A percentile compares a stretch with the other conserved stretches of the same genome.
Evolutionary conservation across 2,888 invertebrate genomes (phyloP).

Genomic region (Gibbula magus): DNA sequence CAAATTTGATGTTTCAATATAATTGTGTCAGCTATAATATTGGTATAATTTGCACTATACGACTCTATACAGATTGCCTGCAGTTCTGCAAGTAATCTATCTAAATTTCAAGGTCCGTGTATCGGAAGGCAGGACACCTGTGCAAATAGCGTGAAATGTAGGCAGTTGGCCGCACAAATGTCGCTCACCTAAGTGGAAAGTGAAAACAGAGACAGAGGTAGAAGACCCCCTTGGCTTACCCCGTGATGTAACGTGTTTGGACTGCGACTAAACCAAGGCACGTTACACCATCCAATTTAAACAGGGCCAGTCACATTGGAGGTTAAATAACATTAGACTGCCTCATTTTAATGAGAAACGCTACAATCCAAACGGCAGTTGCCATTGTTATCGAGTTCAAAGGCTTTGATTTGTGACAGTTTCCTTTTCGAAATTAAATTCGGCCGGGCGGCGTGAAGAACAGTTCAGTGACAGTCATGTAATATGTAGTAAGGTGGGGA

Average conservation of each 20-base stretch:
- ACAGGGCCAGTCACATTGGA: neutral
- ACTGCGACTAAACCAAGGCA: neutral
- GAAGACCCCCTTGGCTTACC: neutral
- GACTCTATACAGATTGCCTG: too few species aligned
- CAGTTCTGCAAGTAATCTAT: neutral
- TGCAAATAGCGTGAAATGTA: slow-evolving; percentile 22
- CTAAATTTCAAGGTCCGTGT: slow-evolving; percentile 9
- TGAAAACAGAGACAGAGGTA: neutral
- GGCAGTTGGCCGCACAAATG: neutral
- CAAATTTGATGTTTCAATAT: too few species aligned
- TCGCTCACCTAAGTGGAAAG: slow-evolving; percentile 13
- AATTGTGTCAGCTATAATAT: too few species aligned
- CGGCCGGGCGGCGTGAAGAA: neutral
- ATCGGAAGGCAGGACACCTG: slow-evolving; percentile 2
- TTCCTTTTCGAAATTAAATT: slow-evolving; percentile 10
- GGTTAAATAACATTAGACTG: slow-evolving; percentile 3
- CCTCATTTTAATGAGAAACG: slow-evolving; percentile 7
- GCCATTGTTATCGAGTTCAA: neutral
- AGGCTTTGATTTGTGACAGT: slow-evolving; percentile 20
- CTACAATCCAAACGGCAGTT: neutral
- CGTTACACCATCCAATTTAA: neutral
- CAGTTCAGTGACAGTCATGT: neutral
- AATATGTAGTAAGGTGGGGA: neutral
- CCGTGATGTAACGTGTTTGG: slow-evolving; percentile 14
- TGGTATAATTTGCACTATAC: too few species aligned